phyloP scores from a whole-genome alignment of 2,888 invertebrate species.

The Ormyrus pomaceus region DNA sequence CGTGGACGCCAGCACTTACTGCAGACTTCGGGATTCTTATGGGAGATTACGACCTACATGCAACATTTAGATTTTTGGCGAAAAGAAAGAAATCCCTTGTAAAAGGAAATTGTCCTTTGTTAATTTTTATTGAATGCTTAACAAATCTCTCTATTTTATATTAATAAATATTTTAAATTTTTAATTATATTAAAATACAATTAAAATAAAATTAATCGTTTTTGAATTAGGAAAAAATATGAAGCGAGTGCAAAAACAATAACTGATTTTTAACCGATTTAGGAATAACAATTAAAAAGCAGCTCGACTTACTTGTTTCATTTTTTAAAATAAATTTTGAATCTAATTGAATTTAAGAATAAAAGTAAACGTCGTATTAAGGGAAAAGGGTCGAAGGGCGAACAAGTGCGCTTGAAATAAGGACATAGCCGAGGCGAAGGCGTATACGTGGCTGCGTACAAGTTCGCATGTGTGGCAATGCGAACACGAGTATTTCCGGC shows the following conservation, averaged over 20 bases:
- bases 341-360: not conserved
- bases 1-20: not conserved
- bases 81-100: not conserved
- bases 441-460: not conserved
- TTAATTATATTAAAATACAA: not conserved
- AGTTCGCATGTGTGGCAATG: constrained; percentile 27
- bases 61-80: not conserved
- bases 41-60: not conserved
- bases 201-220: not conserved
- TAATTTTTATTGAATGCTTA: too few relatives aligned
- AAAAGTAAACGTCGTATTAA: not conserved
- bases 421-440: not conserved
- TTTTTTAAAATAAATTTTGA: too few relatives aligned
- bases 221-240: too few relatives aligned
- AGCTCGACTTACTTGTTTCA: too few relatives aligned
- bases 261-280: not conserved
- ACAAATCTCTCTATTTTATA: too few relatives aligned
- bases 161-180: too few relatives aligned
- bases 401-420: constrained; percentile 20
- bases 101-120: too few relatives aligned
- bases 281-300: too few relatives aligned
- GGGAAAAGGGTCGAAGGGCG: not conserved
- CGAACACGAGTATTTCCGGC: constrained; percentile 61
- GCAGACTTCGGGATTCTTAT: not conserved
- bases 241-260: not conserved